Evolutionary conservation across 2,113 vertebrate species (phyloP).

Genomic region (Cervus canadensis): DNA sequence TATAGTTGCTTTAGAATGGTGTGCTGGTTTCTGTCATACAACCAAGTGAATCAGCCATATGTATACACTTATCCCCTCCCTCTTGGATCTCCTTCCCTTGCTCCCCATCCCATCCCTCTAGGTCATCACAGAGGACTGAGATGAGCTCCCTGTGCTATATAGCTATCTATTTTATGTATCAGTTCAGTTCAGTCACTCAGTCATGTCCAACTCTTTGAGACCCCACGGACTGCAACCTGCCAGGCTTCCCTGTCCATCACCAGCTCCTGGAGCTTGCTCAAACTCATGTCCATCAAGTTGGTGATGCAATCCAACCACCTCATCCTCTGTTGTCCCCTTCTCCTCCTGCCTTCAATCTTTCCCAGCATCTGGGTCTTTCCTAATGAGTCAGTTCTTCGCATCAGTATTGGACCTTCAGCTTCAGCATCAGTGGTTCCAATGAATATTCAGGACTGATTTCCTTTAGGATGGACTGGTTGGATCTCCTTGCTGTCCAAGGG

Average conservation of each 20-base stretch:
- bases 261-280: not conserved
- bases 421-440: not conserved
- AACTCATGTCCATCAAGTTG: not conserved
- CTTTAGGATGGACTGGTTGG: not conserved
- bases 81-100: not conserved
- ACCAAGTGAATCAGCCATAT: not conserved
- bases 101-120: not conserved
- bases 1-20: not conserved
- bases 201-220: not conserved
- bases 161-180: not conserved
- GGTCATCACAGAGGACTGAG: not conserved
- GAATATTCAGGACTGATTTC: not conserved
- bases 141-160: not conserved
- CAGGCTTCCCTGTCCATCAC: not conserved
- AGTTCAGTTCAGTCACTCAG: not conserved
- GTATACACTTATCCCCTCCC: not conserved
- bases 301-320: not conserved
- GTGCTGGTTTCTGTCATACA: accelerated
- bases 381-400: not conserved
- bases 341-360: not conserved
- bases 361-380: not conserved
- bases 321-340: not conserved
- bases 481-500: not conserved
- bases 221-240: not conserved
- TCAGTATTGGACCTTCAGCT: not conserved